Conservation (phyloP, 1,140 invertebrate genomes). For the Oncopodura yosiiana region DNA sequence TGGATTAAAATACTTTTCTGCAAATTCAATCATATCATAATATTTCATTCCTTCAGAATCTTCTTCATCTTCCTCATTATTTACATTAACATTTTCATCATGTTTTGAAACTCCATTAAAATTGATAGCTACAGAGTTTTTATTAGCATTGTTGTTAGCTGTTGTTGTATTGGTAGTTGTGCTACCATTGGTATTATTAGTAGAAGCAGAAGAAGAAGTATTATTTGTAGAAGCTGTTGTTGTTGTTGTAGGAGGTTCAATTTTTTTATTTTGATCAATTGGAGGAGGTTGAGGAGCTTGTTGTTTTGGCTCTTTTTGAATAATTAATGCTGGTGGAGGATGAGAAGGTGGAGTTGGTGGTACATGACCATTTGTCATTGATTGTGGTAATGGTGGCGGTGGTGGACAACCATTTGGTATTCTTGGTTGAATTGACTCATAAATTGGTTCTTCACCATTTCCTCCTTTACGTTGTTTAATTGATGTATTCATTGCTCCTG, state of each 20-base stretch:
- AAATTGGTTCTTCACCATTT: conserved; percentile 61
- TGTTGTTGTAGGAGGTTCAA: conserved; percentile 66
- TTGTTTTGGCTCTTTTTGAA: not conserved
- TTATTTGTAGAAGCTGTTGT: too few species aligned
- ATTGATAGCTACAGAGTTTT: conserved; percentile 68
- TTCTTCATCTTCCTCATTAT: conserved; percentile 41
- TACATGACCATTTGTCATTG: conserved; percentile 9
- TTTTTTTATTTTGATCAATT: conserved; percentile 38
- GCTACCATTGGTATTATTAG: too few species aligned
- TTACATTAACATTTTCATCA: conserved; percentile 49
- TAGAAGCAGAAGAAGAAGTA: too few species aligned
- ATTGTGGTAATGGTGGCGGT: conserved; percentile 43
- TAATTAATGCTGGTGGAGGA: not conserved
- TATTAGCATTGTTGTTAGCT: too few species aligned
- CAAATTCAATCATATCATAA: conserved; percentile 84
- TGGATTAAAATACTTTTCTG: conserved; percentile 83
- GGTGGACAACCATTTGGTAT: conserved; percentile 47
- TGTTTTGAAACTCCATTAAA: conserved; percentile 45
- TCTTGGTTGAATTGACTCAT: conserved; percentile 66
- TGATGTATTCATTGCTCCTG: conserved; percentile 74
- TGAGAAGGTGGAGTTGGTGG: not conserved
- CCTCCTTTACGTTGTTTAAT: conserved; percentile 65
- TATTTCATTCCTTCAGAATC: conserved; percentile 39
- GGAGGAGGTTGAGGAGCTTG: not conserved
- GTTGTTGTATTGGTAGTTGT: too few species aligned